Evolutionary conservation across 2,888 invertebrate genomes (phyloP), one percentile per base, ranked within the genome.

Genomic region (Cheiracanthium punctorium): DNA sequence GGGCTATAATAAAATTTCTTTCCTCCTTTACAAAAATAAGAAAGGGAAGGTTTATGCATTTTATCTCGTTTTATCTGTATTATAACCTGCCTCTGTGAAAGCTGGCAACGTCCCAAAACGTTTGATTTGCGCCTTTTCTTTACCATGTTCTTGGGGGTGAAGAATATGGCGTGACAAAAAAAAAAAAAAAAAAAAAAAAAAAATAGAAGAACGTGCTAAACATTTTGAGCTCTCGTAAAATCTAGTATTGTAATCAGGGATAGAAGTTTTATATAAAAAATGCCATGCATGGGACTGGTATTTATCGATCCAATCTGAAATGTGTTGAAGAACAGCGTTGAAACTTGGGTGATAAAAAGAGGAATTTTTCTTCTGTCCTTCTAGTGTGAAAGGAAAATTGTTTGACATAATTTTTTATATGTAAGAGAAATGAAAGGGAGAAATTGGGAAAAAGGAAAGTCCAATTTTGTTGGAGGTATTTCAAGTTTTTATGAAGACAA

Each of bases 201-300:
- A n/a, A n/a, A n/a, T n/a, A n/a, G n/a, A n/a, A 65, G 58, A 52
- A 84, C 84, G 84, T 79, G 84, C 72, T 73, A 84, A 84, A 79
- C 79, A 79, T 84, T 84, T 73, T 84, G 24, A 67, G 73, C 79
- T 67, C 79, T 73, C 84, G 69, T 84, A 84, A 84, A 84, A 84
- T 73, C 52, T 28, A 52, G 76, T 69, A 77, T 84, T 84, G 79
- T 73, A 84, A 84, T 84, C 77, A 84, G 69, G 79, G 73, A 84
- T 76, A 67, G 67, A 73, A 84, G 37, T 69, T 73, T 67, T 37
- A 52, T 72, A 17, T 4, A 58, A 48, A 48, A 58, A 58, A 24
- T n/a, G 24, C 58, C 24, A 24, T 58, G 70, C 74, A 75, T 70
- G 81, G 32, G 30, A 48, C 29, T n/a, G 79, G 72, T 74, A 79